Evolutionary conservation across 1,140 invertebrate species (phyloP).

Genomic region (Panagrolaimus sp.): DNA sequence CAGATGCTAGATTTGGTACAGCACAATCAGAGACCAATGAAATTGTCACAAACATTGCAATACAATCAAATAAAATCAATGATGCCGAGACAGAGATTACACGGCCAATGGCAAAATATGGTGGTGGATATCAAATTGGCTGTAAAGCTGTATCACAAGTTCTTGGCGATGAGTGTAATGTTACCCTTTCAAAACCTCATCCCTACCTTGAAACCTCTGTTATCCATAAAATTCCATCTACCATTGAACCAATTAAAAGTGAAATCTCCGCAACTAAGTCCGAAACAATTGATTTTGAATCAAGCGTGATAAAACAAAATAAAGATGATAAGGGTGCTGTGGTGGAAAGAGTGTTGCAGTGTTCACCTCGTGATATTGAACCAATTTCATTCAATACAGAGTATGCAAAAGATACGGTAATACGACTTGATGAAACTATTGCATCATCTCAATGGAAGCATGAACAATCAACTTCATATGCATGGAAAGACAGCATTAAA

Average conservation of each 20-base stretch:
- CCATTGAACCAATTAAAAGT: neutral
- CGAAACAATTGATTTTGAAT: slow-evolving; percentile 23
- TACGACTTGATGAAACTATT: slow-evolving; percentile 31
- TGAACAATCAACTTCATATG: neutral
- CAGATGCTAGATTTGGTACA: slow-evolving; percentile 3
- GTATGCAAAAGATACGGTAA: slow-evolving; percentile 38
- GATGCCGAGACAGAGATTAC: slow-evolving; percentile 33
- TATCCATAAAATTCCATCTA: slow-evolving; percentile 13
- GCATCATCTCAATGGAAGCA: neutral
- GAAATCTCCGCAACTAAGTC: slow-evolving; percentile 24
- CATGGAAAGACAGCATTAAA: neutral
- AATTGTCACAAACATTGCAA: slow-evolving; percentile 21
- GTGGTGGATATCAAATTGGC: slow-evolving; percentile 24
- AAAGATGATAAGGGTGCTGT: slow-evolving; percentile 38
- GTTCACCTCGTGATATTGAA: slow-evolving; percentile 33
- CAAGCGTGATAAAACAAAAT: slow-evolving; percentile 28
- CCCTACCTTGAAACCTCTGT: slow-evolving; percentile 15
- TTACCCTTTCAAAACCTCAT: slow-evolving; percentile 23
- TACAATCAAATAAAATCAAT: slow-evolving; percentile 20
- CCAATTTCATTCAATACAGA: slow-evolving; percentile 41
- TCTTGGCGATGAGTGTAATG: slow-evolving; percentile 24
- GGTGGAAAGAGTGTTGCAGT: slow-evolving; percentile 37
- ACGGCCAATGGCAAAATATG: slow-evolving; percentile 23
- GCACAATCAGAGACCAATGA: slow-evolving; percentile 13
- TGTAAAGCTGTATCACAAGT: slow-evolving; percentile 26